Evolutionary conservation across 2,797 vertebrate species (phyloP).

Genomic region (Falco concolor): DNA sequence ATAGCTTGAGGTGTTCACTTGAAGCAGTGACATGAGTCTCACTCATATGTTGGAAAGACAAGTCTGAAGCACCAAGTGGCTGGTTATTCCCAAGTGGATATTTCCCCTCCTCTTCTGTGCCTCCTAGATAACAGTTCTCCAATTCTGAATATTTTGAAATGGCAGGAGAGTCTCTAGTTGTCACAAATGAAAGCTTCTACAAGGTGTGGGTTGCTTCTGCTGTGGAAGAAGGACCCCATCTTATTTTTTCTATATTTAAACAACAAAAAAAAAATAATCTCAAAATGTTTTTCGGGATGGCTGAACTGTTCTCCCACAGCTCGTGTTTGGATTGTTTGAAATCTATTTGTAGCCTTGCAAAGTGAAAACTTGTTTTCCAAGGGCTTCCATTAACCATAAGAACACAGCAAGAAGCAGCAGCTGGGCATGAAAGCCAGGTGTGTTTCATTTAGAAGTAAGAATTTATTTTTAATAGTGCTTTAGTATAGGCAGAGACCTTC

Average conservation of each 20-base stretch:
- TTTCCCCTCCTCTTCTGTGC: not conserved
- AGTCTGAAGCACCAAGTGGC: not conserved
- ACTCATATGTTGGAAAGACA: not conserved
- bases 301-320: not conserved
- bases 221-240: not conserved
- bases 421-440: not conserved
- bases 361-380: not conserved
- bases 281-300: not conserved
- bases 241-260: not conserved
- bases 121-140: not conserved
- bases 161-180: not conserved
- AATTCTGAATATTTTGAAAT: not conserved
- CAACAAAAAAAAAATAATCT: not conserved
- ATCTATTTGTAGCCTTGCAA: not conserved
- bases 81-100: not conserved
- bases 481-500: not conserved
- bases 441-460: not conserved
- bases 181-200: not conserved
- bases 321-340: not conserved
- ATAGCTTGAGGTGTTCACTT: not conserved
- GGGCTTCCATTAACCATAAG: not conserved
- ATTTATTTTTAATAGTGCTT: not conserved
- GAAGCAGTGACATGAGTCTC: not conserved
- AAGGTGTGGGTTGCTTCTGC: not conserved
- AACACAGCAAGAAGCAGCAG: not conserved